phyloP scores from a whole-genome alignment of 2,113 vertebrate genomes.

The Ivindomyrus marchei region DNA sequence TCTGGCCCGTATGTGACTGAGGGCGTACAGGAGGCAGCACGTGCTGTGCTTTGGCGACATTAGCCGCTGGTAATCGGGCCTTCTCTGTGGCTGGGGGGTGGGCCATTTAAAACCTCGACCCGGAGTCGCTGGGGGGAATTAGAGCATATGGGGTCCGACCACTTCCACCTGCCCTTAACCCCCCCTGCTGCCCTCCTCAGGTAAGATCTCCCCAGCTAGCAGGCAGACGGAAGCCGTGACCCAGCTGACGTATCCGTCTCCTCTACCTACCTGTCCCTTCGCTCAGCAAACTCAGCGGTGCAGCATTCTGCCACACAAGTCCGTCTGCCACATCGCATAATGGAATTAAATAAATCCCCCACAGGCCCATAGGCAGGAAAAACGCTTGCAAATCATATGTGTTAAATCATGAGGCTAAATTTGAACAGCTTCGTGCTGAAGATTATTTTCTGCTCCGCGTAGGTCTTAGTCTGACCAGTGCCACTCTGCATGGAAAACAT shows the following conservation, averaged over 20 bases:
- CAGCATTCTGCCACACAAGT: not conserved
- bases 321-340: slow-evolving; percentile 35
- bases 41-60: not conserved
- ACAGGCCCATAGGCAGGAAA: slow-evolving; percentile 35
- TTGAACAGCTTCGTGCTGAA: slow-evolving; percentile 23
- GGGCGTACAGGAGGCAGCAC: not conserved
- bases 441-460: slow-evolving; percentile 35
- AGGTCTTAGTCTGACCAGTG: slow-evolving; percentile 17
- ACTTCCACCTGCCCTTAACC: slow-evolving; percentile 77
- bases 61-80: not conserved
- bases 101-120: not conserved
- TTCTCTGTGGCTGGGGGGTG: too few relatives aligned
- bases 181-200: slow-evolving; percentile 63
- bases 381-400: slow-evolving; percentile 33
- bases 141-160: slow-evolving; percentile 73
- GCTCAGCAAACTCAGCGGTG: slow-evolving; percentile 11
- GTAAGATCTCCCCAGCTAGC: slow-evolving; percentile 75
- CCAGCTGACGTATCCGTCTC: slow-evolving; percentile 70
- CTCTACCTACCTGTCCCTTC: slow-evolving; percentile 20
- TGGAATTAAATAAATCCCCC: slow-evolving; percentile 45
- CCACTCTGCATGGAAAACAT: slow-evolving; percentile 10
- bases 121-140: slow-evolving; percentile 64
- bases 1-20: not conserved
- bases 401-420: slow-evolving; percentile 37
- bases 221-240: slow-evolving; percentile 72